Evolutionary conservation across 2,113 vertebrate species (phyloP).

Genomic region (Narcine bancroftii): DNA sequence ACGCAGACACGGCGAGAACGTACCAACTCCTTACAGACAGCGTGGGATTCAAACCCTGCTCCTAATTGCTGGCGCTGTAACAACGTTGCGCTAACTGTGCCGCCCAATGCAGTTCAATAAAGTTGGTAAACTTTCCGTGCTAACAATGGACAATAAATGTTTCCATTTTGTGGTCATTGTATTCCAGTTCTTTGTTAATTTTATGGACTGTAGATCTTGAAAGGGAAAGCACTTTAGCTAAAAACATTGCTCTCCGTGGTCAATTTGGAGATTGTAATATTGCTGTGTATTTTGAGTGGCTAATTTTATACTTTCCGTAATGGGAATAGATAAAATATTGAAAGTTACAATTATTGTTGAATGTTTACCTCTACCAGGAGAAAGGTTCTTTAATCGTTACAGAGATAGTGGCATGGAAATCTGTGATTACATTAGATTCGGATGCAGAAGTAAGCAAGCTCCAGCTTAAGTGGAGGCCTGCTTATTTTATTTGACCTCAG

Average conservation of each 20-base stretch:
- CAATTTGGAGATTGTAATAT: background rate
- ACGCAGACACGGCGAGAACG: too few relatives aligned
- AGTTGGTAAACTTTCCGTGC: background rate
- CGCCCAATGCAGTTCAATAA: too few relatives aligned
- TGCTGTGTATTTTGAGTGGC: background rate
- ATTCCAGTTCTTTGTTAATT: background rate
- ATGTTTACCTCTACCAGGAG: background rate
- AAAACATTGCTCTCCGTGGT: background rate
- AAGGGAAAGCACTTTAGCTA: background rate
- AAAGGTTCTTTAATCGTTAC: background rate
- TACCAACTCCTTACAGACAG: too few relatives aligned
- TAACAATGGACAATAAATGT: background rate
- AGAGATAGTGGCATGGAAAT: background rate
- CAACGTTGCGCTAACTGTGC: too few relatives aligned
- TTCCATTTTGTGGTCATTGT: background rate
- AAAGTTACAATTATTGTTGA: background rate
- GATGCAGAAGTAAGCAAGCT: too few relatives aligned
- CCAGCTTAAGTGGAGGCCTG: too few relatives aligned
- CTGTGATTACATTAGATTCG: background rate
- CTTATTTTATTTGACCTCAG: too few relatives aligned
- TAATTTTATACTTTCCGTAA: background rate
- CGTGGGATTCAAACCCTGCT: too few relatives aligned
- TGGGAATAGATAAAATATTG: background rate
- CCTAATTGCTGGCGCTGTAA: too few relatives aligned
- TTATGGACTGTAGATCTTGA: background rate